These are phyloP conservation scores for Tetragnatha versicolor DNA, from an alignment of 1,140 invertebrate genomes.

Conservation along the genomic window DNA sequence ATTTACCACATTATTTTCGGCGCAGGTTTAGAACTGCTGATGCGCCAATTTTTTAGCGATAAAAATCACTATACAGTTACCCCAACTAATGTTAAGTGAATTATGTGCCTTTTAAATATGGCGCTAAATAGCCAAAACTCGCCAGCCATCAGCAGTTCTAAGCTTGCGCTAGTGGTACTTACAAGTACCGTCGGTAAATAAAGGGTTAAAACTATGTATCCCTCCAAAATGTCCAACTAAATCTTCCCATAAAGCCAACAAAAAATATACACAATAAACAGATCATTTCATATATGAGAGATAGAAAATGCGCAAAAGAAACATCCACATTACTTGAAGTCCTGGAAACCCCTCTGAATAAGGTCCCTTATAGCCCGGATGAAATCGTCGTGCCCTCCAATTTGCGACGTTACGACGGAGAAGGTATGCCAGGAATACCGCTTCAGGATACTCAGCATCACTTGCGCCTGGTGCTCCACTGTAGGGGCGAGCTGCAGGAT, in stretches of 20 bases:
- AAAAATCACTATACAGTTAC: too few relatives aligned
- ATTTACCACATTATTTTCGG: too few relatives aligned
- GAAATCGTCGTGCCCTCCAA: constrained; percentile 94
- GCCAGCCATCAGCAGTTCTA: too few relatives aligned
- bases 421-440: constrained; percentile 97
- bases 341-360: constrained; percentile 68
- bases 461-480: constrained; percentile 88
- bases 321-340: constrained; percentile 73
- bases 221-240: too few relatives aligned
- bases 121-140: too few relatives aligned
- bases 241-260: neutral
- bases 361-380: constrained; percentile 86
- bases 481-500: constrained; percentile 86
- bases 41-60: too few relatives aligned
- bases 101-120: too few relatives aligned
- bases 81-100: too few relatives aligned
- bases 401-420: constrained; percentile 80
- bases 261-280: neutral
- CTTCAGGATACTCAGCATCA: constrained; percentile 90
- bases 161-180: too few relatives aligned
- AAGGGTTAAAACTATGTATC: too few relatives aligned
- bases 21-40: too few relatives aligned
- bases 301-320: neutral
- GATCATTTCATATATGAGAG: neutral
- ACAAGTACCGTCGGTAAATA: too few relatives aligned